These are phyloP conservation scores for Ashinkailepas kermadecensis DNA, from an alignment of 2,888 invertebrate species.

Conservation along the genomic window DNA sequence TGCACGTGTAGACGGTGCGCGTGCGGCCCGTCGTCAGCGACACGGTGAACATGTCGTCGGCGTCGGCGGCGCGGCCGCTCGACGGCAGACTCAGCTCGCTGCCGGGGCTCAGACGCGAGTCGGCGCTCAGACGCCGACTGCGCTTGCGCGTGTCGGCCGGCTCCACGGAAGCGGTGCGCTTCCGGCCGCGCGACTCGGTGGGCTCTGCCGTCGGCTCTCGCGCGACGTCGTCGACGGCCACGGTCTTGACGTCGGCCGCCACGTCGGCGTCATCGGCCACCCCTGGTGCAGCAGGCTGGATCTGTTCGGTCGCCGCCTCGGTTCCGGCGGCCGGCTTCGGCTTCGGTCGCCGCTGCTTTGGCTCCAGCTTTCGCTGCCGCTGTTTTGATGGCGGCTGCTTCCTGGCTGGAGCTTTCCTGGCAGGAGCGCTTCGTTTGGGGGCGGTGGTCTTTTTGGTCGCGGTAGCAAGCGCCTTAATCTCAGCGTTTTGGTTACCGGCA, in stretches of 20 bases:
- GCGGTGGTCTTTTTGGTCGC: no score
- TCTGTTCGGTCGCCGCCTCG: no score
- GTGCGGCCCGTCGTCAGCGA: constrained; percentile 20
- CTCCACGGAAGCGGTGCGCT: not conserved
- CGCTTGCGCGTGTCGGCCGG: not conserved
- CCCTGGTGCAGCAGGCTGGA: not conserved
- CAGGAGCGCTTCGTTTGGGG: no score
- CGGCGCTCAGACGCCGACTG: constrained; percentile 1
- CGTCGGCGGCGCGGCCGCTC: constrained; percentile 1
- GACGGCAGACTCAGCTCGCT: not conserved
- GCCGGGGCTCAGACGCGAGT: not conserved
- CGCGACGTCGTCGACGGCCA: no score
- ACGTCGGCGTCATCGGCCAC: not conserved
- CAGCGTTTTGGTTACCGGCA: no score
- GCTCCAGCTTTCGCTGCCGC: not conserved
- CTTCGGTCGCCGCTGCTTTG: no score
- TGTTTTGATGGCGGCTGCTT: not conserved
- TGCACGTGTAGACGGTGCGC: constrained; percentile 19
- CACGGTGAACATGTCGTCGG: constrained; percentile 21
- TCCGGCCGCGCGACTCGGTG: not conserved
- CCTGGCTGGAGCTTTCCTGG: not conserved
- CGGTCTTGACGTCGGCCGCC: not conserved
- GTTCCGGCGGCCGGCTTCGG: no score
- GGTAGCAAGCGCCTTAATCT: no score
- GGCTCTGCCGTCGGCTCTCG: not conserved